Percentiles rank a stretch among this genome's conserved stretches.
These are phyloP conservation scores for Cephalotes varians DNA, from an alignment of 2,888 invertebrate genomes.

Conservation along the genomic window DNA sequence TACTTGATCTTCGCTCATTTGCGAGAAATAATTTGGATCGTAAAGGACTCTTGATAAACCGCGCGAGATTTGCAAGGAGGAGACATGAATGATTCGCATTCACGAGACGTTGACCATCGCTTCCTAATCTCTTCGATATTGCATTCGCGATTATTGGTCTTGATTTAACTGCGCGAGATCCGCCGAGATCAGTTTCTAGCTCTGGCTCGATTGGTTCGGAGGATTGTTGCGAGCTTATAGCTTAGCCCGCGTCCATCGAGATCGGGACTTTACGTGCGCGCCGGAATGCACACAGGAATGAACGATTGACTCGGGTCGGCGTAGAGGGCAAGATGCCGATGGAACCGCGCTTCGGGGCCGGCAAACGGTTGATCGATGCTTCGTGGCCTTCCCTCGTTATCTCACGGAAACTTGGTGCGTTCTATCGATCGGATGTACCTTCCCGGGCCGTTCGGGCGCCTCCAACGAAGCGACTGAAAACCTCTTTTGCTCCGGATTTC, in stretches of 20 bases:
- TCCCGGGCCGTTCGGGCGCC: constrained; percentile 55
- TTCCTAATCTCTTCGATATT: background rate
- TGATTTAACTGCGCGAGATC: background rate
- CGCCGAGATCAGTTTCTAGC: background rate
- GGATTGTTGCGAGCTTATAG: background rate
- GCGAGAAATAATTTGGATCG: background rate
- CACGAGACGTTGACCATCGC: background rate
- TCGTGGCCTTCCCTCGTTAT: constrained; percentile 72
- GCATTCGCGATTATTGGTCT: background rate
- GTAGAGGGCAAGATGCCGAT: constrained; percentile 37
- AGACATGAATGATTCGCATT: background rate
- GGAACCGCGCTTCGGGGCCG: constrained; percentile 24
- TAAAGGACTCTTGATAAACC: background rate
- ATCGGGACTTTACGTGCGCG: background rate
- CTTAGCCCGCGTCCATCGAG: background rate
- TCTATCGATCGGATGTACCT: constrained; percentile 74
- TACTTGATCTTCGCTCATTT: background rate
- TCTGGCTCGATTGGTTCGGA: background rate
- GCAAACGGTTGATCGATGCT: constrained; percentile 73
- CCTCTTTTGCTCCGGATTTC: constrained; percentile 46
- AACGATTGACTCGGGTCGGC: constrained; percentile 39
- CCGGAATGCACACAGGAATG: constrained; percentile 44
- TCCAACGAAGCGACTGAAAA: constrained; percentile 29
- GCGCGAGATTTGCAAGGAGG: background rate
- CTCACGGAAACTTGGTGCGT: constrained; percentile 72